A percentile compares a stretch with the other conserved stretches of the same genome.
phyloP scores from a whole-genome alignment of 2,888 invertebrate genomes.

The Podabrus alpinus region DNA sequence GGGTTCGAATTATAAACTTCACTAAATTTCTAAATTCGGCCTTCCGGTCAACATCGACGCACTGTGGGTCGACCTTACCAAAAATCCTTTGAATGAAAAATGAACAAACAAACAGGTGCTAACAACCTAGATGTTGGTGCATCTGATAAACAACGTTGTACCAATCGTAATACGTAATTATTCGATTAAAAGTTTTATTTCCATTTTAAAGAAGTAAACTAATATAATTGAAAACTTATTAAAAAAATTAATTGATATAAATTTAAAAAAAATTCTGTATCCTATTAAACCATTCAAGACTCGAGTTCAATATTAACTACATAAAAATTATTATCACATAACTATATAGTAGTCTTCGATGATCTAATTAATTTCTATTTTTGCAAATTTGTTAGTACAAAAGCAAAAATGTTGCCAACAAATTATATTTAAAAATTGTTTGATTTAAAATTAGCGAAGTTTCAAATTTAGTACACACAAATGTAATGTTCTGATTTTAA shows the following conservation, averaged over 20 bases:
- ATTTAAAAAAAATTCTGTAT: not conserved
- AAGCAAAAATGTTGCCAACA: slow-evolving; percentile 2
- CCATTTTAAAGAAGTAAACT: no score
- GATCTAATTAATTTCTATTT: slow-evolving; percentile 2
- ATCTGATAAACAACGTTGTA: no score
- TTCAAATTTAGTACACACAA: not conserved
- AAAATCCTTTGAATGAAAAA: no score
- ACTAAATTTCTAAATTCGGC: no score
- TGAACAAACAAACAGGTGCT: no score
- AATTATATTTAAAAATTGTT: not conserved
- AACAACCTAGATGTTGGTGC: no score
- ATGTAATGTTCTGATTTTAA: not conserved
- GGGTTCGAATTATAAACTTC: no score
- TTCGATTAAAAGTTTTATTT: no score
- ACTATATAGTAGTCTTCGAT: not conserved
- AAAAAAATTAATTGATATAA: not conserved
- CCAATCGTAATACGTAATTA: no score
- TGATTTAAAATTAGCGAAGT: not conserved
- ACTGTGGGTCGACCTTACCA: no score
- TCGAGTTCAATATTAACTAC: not conserved
- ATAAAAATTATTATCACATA: not conserved
- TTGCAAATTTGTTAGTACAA: slow-evolving; percentile 2
- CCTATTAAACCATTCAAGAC: not conserved
- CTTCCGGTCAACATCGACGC: no score
- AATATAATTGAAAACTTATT: not conserved